Evolutionary conservation across 2,888 invertebrate species (phyloP).

Genomic region (Eupeodes latifasciatus): DNA sequence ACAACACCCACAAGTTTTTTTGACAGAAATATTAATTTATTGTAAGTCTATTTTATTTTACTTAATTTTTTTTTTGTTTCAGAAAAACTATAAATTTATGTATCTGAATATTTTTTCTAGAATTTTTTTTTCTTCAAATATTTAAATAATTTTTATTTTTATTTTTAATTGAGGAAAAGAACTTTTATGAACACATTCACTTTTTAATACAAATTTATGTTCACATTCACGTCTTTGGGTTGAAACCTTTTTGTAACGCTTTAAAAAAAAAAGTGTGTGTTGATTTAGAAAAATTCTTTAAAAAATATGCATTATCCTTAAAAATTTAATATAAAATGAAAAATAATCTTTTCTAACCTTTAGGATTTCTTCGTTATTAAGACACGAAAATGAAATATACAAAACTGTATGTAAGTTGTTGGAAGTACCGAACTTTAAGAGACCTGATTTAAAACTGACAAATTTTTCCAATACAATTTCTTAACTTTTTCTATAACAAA

Average conservation of each 20-base stretch:
- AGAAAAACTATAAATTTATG: too few species aligned
- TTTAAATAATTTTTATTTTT: too few species aligned
- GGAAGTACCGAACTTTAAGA: constrained; percentile 62
- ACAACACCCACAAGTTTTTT: too few species aligned
- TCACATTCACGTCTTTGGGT: not conserved
- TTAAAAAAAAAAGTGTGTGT: not conserved
- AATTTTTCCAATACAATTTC: constrained; percentile 41
- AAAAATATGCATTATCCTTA: not conserved
- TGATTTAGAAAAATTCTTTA: not conserved
- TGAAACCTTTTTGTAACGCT: not conserved
- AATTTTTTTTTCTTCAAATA: too few species aligned
- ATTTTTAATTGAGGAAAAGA: too few species aligned
- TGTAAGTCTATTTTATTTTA: too few species aligned
- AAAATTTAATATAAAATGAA: not conserved
- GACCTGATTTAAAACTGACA: constrained; percentile 62
- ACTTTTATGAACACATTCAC: not conserved
- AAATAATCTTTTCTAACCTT: constrained; percentile 48
- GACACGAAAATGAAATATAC: not conserved
- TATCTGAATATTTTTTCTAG: too few species aligned
- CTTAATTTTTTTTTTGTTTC: too few species aligned
- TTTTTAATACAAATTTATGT: not conserved
- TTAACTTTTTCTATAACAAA: constrained; percentile 57
- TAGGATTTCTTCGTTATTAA: constrained; percentile 3
- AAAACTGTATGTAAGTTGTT: constrained; percentile 25
- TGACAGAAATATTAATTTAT: too few species aligned